Conservation (phyloP, 2,888 invertebrate genomes). For the Scaptomyza reducta region DNA sequence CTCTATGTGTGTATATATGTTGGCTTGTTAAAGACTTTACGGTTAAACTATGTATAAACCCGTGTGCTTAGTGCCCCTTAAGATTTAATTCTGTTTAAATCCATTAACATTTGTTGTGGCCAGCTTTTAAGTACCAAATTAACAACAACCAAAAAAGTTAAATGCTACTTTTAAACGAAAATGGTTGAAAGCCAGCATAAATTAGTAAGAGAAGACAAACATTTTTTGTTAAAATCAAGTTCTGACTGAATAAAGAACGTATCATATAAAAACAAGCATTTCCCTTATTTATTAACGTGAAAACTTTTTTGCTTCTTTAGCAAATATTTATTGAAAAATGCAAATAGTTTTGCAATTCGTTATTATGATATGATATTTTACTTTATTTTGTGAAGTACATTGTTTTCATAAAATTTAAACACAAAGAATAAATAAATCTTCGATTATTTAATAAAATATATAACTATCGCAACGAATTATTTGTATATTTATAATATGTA, state of each 20-base stretch:
- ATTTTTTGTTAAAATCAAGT: too few species aligned
- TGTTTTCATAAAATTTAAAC: background rate
- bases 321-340: background rate
- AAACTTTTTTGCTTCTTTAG: background rate
- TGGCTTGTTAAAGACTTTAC: constrained; percentile 42
- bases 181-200: background rate
- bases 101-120: constrained; percentile 15
- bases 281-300: background rate
- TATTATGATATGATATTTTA: background rate
- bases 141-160: background rate
- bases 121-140: constrained; percentile 19
- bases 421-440: background rate
- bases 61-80: background rate
- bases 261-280: background rate
- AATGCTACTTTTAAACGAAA: background rate
- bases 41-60: constrained; percentile 19
- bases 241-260: background rate
- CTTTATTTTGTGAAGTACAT: background rate
- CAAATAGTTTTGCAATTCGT: background rate
- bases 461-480: too few species aligned
- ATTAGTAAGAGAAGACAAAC: background rate
- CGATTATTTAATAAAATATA: background rate
- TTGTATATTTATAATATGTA: too few species aligned
- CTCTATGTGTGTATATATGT: background rate
- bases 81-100: constrained; percentile 10